These are phyloP conservation scores for Chymomyza amoena DNA, from an alignment of 2,888 invertebrate genomes.

Conservation along the genomic window DNA sequence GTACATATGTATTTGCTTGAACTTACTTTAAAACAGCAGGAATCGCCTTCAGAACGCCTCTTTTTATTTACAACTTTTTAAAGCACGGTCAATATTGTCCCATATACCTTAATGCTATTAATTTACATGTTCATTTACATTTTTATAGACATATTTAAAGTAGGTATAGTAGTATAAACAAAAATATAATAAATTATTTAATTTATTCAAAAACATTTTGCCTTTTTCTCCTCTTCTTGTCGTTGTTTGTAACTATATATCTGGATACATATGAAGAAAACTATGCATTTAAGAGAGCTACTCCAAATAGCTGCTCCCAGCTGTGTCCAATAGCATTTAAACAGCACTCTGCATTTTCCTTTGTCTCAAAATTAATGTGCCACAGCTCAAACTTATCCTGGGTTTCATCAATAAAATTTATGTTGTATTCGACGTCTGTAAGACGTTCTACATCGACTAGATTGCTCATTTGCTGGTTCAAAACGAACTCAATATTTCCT, in stretches of 20 bases:
- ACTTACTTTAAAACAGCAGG: no score
- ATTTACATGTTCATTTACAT: constrained; percentile 3
- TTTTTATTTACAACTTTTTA: background rate
- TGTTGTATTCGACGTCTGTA: constrained; percentile 76
- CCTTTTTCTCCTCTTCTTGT: background rate
- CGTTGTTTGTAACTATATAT: background rate
- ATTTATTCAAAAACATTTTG: background rate
- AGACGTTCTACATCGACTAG: constrained; percentile 79
- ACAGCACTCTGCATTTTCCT: constrained; percentile 78
- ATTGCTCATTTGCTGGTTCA: constrained; percentile 80
- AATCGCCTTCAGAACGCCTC: no score
- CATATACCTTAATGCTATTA: background rate
- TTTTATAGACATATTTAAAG: background rate
- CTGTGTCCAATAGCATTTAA: constrained; percentile 80
- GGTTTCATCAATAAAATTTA: constrained; percentile 81
- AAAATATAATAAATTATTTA: background rate
- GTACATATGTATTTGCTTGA: no score
- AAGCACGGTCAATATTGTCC: background rate
- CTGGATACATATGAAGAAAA: background rate
- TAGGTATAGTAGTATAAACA: background rate
- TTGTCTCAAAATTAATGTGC: constrained; percentile 79
- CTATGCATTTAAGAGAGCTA: constrained; percentile 76
- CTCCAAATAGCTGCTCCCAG: constrained; percentile 81
- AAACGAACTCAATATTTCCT: constrained; percentile 61
- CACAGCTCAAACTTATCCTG: constrained; percentile 79